Conservation (phyloP, 2,888 invertebrate species). For the Lasius fuliginosus region DNA sequence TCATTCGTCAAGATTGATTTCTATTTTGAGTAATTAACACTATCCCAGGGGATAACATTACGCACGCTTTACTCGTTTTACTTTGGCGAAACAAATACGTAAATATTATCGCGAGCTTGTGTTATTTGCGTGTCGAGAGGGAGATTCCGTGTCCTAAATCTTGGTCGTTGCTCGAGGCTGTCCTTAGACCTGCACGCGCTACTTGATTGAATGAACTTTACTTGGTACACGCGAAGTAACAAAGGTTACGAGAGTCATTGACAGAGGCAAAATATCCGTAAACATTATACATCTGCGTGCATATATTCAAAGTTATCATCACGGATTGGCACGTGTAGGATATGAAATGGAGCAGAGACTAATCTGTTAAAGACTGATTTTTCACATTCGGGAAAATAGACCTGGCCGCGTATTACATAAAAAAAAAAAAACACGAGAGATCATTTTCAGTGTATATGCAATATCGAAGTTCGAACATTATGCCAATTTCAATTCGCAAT, state of each 20-base stretch:
- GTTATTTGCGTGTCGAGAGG: constrained; percentile 59
- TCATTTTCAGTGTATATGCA: not conserved
- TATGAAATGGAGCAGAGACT: not conserved
- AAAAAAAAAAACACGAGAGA: not conserved
- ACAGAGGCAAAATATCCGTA: constrained; percentile 11
- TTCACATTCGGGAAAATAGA: not conserved
- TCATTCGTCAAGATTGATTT: not conserved
- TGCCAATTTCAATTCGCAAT: not conserved
- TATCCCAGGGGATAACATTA: not conserved
- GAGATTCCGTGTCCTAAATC: constrained; percentile 77
- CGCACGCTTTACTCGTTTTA: not conserved
- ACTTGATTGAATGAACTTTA: constrained; percentile 21
- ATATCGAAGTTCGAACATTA: not conserved
- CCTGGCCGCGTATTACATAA: not conserved
- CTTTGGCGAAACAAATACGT: not conserved
- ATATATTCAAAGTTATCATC: not conserved
- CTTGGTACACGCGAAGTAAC: constrained; percentile 1
- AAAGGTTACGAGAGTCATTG: constrained; percentile 19
- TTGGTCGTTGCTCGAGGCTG: constrained; percentile 73
- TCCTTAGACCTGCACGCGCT: constrained; percentile 52
- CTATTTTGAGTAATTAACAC: not conserved
- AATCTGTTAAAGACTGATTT: not conserved
- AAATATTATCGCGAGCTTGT: constrained; percentile 13
- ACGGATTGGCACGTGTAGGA: not conserved
- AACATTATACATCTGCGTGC: not conserved